phyloP scores from a whole-genome alignment of 2,888 invertebrate genomes.

The Lasioglossum morio region DNA sequence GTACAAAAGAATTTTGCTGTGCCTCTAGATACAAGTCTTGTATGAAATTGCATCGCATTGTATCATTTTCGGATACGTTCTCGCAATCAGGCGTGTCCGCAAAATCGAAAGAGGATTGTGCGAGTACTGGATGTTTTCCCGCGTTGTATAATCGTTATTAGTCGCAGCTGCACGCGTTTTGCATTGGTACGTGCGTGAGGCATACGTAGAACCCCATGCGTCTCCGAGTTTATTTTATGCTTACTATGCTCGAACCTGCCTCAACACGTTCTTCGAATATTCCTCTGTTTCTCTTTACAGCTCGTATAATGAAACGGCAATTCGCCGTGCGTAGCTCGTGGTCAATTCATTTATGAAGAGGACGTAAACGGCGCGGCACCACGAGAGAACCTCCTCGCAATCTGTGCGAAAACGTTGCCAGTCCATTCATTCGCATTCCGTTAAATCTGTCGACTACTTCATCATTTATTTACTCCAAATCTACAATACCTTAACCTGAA shows the following conservation, averaged over 20 bases:
- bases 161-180: conserved; percentile 58
- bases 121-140: conserved; percentile 42
- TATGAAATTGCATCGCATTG: neutral
- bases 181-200: conserved; percentile 66
- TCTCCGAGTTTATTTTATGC: conserved; percentile 75
- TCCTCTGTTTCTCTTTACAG: conserved; percentile 53
- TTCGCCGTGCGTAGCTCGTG: conserved; percentile 65
- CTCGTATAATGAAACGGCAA: conserved; percentile 70
- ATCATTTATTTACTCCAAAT: conserved; percentile 6
- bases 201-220: conserved; percentile 75
- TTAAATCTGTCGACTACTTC: neutral
- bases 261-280: conserved; percentile 60
- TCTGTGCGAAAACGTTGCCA: conserved; percentile 33
- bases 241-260: conserved; percentile 70
- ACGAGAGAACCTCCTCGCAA: conserved; percentile 44
- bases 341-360: conserved; percentile 61
- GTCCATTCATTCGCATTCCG: conserved; percentile 20
- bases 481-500: neutral
- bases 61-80: neutral
- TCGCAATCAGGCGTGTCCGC: neutral
- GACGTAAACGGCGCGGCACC: conserved; percentile 44
- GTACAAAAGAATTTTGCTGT: neutral
- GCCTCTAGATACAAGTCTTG: neutral
- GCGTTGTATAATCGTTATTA: conserved; percentile 67
- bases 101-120: neutral